phyloP scores from a whole-genome alignment of 2,797 vertebrate genomes.

The Melanogrammus aeglefinus region DNA sequence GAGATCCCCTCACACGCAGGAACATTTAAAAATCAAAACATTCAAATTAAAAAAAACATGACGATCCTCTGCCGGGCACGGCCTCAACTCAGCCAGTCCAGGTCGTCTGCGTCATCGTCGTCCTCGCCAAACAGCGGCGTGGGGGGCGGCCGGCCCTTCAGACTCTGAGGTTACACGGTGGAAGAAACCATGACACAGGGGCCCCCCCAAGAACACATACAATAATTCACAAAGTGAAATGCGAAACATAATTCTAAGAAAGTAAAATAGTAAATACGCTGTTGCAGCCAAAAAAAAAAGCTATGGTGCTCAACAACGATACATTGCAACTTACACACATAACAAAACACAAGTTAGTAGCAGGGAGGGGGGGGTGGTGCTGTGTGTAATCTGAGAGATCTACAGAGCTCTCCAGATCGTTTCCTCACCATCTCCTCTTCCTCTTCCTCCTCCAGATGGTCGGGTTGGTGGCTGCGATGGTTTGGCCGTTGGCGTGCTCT shows the following conservation, averaged over 20 bases:
- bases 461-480: constrained; percentile 44
- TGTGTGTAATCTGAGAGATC: constrained; percentile 28
- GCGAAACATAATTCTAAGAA: too few relatives aligned
- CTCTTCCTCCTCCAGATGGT: constrained; percentile 83
- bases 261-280: not conserved
- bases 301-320: constrained; percentile 9
- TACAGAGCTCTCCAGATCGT: constrained; percentile 32
- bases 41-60: not conserved
- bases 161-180: constrained; percentile 71
- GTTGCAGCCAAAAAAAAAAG: not conserved
- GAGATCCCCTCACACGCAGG: not conserved
- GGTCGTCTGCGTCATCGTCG: constrained; percentile 84
- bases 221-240: too few relatives aligned
- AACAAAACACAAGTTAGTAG: not conserved
- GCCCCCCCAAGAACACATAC: not conserved
- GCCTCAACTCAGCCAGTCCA: constrained; percentile 88
- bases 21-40: not conserved
- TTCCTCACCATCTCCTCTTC: constrained; percentile 90
- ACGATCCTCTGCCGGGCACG: not conserved
- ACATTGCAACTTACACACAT: not conserved
- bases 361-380: not conserved
- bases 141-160: constrained; percentile 90
- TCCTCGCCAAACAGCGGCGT: constrained; percentile 87
- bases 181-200: not conserved
- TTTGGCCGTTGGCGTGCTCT: constrained; percentile 48